Percentiles rank a stretch among this genome's conserved stretches.
Conservation (phyloP, 2,888 invertebrate species). For the Spatulosminthurus flaviceps region DNA sequence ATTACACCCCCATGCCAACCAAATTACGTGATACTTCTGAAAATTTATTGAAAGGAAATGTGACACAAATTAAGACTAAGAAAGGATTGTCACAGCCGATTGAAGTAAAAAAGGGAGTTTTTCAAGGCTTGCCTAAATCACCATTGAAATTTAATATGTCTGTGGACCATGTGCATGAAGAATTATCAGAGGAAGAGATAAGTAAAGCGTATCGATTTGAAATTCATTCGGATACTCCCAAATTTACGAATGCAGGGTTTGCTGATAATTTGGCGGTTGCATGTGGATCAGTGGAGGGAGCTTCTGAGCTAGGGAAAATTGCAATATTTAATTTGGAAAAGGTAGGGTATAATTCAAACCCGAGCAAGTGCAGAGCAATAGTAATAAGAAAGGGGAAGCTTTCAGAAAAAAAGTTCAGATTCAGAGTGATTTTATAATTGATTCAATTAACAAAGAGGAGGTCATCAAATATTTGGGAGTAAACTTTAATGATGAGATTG, state of each 20-base stretch:
- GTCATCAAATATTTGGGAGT: conserved; percentile 43
- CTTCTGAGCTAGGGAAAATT: background rate
- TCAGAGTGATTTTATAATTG: background rate
- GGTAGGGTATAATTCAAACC: background rate
- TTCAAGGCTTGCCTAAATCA: conserved; percentile 45
- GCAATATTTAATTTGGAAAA: background rate
- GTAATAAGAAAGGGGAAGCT: background rate
- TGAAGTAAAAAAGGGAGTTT: conserved; percentile 27
- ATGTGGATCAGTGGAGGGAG: background rate
- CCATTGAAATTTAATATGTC: conserved; percentile 42
- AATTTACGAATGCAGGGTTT: conserved; percentile 25
- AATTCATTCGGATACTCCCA: background rate
- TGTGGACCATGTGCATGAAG: conserved; percentile 31
- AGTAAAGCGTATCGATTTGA: conserved; percentile 15
- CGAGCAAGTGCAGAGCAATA: background rate
- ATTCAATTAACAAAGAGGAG: conserved; percentile 22
- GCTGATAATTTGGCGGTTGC: conserved; percentile 36
- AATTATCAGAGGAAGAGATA: conserved; percentile 31
- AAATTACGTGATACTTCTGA: too few species aligned
- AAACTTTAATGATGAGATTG: too few species aligned
- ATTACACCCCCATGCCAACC: too few species aligned
- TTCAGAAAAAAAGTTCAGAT: background rate
- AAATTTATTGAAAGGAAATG: too few species aligned
- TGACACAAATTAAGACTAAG: background rate
- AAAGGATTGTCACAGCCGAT: background rate